Evolutionary conservation across 2,888 invertebrate genomes (phyloP), one percentile per base, ranked within the genome.

Genomic region (Drosophila cracens): DNA sequence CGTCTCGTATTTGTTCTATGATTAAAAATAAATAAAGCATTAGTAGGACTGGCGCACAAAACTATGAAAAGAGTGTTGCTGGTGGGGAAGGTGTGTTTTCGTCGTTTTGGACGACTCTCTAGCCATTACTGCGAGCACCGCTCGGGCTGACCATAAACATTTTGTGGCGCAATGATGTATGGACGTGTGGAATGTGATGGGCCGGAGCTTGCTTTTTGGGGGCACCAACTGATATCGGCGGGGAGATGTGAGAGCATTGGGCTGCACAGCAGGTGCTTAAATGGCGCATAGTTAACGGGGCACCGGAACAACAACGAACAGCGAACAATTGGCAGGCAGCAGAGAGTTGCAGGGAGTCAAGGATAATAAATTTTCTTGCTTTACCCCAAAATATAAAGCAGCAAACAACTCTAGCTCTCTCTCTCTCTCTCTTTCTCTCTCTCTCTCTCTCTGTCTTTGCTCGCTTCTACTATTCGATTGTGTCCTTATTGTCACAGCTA

Each of bases 21-120:
- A 85, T 85, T 89, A 85, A 85, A 85, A 89, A 89, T 85, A 89
- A 85, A 85, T 89, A 85, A 87, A 84, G 79, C 87, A 85, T 89
- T 82, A 82, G 83, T 67, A 67, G 65, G 57, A 70, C 69, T 74
- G 77, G 79, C 77, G 82, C 80, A 74, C 82, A 79, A 74, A 85
- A 85, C 85, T 85, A 85, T 85, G 82, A 87, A 85, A 89, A 74
- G 84, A 75, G 79, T 80, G 79, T 83, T 70, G 79, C 51, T 58
- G 63, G 43, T 49, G 43, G 34, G 13, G 29, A 33, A 16, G 29
- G 21, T n/a, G 13, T 46, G 27, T 2, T 8, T 13, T 56, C 49
- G 21, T 38, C 54, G 67, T 48, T 63, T 40, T 46, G 52, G 53
- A 46, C 25, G 18, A 58, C 46, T 58, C 40, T 40, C n/a, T 10